These are phyloP conservation scores for Eristalis arbustorum DNA, from an alignment of 2,888 invertebrate species.

Conservation along the genomic window DNA sequence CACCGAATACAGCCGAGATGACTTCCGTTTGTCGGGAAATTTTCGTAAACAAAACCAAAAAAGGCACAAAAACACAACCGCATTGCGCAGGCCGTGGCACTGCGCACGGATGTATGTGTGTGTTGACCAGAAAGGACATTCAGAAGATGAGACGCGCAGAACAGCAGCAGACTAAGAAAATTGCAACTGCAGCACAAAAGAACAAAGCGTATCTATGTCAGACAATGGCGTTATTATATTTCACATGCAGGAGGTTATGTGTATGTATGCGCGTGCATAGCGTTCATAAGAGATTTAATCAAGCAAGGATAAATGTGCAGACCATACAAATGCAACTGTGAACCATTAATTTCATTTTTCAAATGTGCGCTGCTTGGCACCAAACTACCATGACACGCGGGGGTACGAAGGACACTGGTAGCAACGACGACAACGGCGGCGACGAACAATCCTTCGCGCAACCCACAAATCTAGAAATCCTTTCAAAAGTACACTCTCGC, in stretches of 20 bases:
- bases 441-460: background rate
- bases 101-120: background rate
- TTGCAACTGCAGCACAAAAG: conserved; percentile 13
- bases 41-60: conserved; percentile 2
- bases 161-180: conserved; percentile 33
- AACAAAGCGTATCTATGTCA: conserved; percentile 30
- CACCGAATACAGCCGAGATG: background rate
- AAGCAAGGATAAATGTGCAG: conserved; percentile 56
- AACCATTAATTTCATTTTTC: conserved; percentile 68
- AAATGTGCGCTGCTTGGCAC: conserved; percentile 47
- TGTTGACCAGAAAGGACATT: conserved; percentile 33
- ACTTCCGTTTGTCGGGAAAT: conserved; percentile 30
- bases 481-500: conserved; percentile 17
- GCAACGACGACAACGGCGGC: background rate
- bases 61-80: background rate
- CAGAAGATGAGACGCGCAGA: conserved; percentile 8
- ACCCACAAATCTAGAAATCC: conserved; percentile 48
- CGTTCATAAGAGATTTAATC: conserved; percentile 66
- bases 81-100: conserved; percentile 15
- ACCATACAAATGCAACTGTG: conserved; percentile 65
- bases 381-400: conserved; percentile 39
- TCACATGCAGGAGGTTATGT: background rate
- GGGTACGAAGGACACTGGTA: conserved; percentile 33
- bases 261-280: conserved; percentile 9
- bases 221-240: conserved; percentile 47